phyloP scores from a whole-genome alignment of 2,113 vertebrate genomes.

The Podilymbus podiceps region DNA sequence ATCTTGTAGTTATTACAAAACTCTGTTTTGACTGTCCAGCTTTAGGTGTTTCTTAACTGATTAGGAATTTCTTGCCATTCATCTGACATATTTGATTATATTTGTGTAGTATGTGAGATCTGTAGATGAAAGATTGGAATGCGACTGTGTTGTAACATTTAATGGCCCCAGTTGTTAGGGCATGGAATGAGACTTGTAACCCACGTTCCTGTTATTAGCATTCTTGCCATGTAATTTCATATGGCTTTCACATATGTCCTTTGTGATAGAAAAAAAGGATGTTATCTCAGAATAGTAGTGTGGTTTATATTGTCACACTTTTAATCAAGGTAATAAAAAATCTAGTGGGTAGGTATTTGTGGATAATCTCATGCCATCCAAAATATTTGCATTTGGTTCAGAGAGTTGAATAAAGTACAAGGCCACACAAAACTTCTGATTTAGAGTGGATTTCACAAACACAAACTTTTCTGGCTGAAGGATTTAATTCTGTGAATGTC shows the following conservation, averaged over 20 bases:
- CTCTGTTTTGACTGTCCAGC: neutral
- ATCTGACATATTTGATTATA: neutral
- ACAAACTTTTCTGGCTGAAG: neutral
- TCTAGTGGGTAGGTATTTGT: neutral
- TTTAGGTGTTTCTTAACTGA: neutral
- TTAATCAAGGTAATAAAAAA: neutral
- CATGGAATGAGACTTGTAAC: neutral
- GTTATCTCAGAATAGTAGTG: neutral
- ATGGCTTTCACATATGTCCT: neutral
- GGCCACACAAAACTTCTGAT: neutral
- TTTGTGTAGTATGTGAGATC: neutral
- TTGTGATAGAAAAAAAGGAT: neutral
- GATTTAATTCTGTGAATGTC: neutral
- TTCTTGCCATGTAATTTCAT: neutral
- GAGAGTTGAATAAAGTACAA: neutral
- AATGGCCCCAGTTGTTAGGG: neutral
- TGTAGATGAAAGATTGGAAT: neutral
- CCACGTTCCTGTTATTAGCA: neutral
- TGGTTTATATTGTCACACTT: neutral
- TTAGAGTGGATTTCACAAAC: neutral
- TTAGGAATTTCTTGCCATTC: neutral
- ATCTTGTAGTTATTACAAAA: neutral
- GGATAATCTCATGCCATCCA: neutral
- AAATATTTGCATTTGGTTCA: neutral
- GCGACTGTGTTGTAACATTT: neutral